Percentiles rank a stretch among this genome's conserved stretches.
Conservation (phyloP, 2,888 invertebrate species). For the Zaprionus lineosus region DNA sequence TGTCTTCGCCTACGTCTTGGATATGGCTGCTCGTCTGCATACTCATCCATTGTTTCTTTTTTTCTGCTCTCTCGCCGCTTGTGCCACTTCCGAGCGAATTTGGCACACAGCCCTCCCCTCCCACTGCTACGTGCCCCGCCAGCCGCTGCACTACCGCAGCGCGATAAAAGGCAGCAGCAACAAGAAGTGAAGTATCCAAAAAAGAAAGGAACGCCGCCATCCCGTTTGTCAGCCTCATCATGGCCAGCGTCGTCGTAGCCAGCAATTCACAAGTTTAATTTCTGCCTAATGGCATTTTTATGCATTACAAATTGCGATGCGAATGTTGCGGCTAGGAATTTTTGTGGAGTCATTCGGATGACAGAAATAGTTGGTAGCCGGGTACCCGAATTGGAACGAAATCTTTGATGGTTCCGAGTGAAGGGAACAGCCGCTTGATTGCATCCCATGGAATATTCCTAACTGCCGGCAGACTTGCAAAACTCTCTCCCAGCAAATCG, state of each 20-base stretch:
- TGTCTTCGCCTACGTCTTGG: constrained; percentile 39
- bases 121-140: background rate
- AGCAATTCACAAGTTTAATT: constrained; percentile 31
- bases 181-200: background rate
- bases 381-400: constrained; percentile 34
- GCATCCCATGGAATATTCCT: background rate
- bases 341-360: constrained; percentile 37
- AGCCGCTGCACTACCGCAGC: constrained; percentile 2
- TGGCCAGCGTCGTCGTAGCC: constrained; percentile 30
- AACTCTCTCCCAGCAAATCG: background rate
- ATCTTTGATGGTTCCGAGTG: constrained; percentile 22
- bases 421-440: background rate
- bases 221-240: constrained; percentile 29
- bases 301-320: constrained; percentile 53
- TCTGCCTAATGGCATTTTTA: constrained; percentile 53
- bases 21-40: constrained; percentile 27
- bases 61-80: constrained; percentile 32
- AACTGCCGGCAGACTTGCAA: background rate
- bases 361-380: constrained; percentile 18
- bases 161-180: background rate
- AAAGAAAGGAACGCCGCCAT: background rate
- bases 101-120: constrained; percentile 47
- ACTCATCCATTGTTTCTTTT: constrained; percentile 45
- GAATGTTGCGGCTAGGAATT: constrained; percentile 38
- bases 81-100: constrained; percentile 57